These are phyloP conservation scores for Dryobota labecula DNA, from an alignment of 2,888 invertebrate genomes.

Conservation along the genomic window DNA sequence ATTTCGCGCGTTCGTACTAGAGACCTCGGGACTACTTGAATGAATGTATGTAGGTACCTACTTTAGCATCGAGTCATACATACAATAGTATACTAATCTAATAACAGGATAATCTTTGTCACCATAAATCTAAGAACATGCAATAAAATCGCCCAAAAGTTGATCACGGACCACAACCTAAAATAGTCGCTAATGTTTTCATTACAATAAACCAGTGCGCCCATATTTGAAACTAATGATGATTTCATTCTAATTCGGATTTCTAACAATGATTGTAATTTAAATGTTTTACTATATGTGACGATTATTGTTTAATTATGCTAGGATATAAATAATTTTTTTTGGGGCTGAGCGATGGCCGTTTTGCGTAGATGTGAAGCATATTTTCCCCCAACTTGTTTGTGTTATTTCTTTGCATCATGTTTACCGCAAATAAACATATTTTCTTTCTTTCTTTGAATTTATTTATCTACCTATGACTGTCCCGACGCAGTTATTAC, in stretches of 20 bases:
- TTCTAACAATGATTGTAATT: constrained; percentile 12
- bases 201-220: constrained; percentile 31
- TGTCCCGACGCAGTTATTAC: too few species aligned
- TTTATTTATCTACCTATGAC: too few species aligned
- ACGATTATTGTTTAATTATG: constrained; percentile 32
- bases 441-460: too few species aligned
- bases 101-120: constrained; percentile 21
- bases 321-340: constrained; percentile 1
- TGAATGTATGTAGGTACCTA: background rate
- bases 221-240: constrained; percentile 35
- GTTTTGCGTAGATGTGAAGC: too few species aligned
- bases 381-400: too few species aligned
- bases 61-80: background rate
- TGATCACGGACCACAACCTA: constrained; percentile 30
- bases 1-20: too few species aligned
- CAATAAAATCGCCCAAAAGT: constrained; percentile 45
- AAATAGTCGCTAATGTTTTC: constrained; percentile 25
- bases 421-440: too few species aligned
- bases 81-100: background rate
- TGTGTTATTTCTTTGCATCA: too few species aligned
- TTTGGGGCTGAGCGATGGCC: too few species aligned
- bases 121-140: background rate
- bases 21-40: background rate
- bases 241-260: constrained; percentile 14
- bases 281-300: constrained; percentile 6